Conservation (phyloP, 2,113 vertebrate genomes). For the Crotophaga sulcirostris region DNA sequence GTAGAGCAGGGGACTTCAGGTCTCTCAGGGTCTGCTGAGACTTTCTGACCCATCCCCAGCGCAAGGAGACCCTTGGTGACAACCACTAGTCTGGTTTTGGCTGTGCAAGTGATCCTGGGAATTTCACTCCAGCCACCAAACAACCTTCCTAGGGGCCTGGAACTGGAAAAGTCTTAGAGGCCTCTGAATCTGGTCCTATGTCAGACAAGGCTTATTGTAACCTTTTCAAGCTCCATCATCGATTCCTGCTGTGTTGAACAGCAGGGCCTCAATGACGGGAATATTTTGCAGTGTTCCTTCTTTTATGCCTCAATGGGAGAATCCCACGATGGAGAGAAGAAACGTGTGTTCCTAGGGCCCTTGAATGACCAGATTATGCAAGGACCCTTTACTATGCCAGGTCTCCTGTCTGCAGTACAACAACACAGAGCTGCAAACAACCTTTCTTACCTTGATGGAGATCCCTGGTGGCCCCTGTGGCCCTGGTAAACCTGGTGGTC, state of each 20-base stretch:
- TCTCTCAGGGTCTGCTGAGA: neutral
- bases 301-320: neutral
- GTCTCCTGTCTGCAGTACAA: neutral
- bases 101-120: neutral
- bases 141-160: neutral
- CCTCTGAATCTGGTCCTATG: neutral
- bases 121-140: neutral
- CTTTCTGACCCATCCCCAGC: neutral
- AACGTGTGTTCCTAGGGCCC: neutral
- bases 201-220: neutral
- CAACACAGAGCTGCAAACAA: neutral
- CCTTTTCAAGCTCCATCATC: neutral
- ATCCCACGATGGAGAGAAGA: neutral
- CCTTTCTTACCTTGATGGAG: slow-evolving; percentile 80
- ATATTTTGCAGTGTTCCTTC: neutral
- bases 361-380: neutral
- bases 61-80: neutral
- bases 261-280: neutral
- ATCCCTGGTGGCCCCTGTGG: slow-evolving; percentile 76
- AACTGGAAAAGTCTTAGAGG: neutral
- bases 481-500: slow-evolving; percentile 79
- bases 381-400: accelerated
- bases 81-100: neutral
- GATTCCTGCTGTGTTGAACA: neutral
- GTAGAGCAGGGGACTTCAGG: neutral